Percentiles rank a stretch among this genome's conserved stretches.
These are phyloP conservation scores for Troglohyphantes excavatus DNA, from an alignment of 2,888 invertebrate species.

Conservation along the genomic window DNA sequence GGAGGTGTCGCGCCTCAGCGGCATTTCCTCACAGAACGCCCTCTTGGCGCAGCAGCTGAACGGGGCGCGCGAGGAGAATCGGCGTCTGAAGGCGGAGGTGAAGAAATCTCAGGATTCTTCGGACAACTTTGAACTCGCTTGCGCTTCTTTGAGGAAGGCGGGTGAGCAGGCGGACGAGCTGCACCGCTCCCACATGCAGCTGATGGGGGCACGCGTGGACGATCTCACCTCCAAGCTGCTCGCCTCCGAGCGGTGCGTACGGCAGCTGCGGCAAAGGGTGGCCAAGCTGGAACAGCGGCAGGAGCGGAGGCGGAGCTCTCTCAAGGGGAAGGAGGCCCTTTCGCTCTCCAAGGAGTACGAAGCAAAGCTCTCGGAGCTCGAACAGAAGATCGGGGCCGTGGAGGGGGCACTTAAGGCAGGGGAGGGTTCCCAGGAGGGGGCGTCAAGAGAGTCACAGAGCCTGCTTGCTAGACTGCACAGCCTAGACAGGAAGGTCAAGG, in stretches of 20 bases:
- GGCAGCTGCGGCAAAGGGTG: conserved; percentile 90
- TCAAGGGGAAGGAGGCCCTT: conserved; percentile 86
- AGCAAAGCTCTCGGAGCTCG: conserved; percentile 74
- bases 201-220: conserved; percentile 92
- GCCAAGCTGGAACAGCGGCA: conserved; percentile 90
- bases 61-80: conserved; percentile 70
- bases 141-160: conserved; percentile 81
- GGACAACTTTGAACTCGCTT: conserved; percentile 80
- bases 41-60: conserved; percentile 66
- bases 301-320: conserved; percentile 90
- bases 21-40: conserved; percentile 68
- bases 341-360: conserved; percentile 76
- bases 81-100: conserved; percentile 78
- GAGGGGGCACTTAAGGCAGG: conserved; percentile 63
- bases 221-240: conserved; percentile 91
- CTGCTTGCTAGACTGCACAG: conserved; percentile 70
- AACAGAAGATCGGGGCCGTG: conserved; percentile 73
- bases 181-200: conserved; percentile 86
- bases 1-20: conserved; percentile 48
- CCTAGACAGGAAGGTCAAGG: conserved; percentile 74
- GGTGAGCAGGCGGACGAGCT: conserved; percentile 86
- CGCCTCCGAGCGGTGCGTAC: conserved; percentile 89
- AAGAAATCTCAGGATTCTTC: conserved; percentile 79
- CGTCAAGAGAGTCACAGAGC: conserved; percentile 51
- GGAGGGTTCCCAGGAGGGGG: conserved; percentile 23